Evolutionary conservation across 1,140 invertebrate species (phyloP), one percentile per base, ranked within the genome.

Genomic region (Magallana angulata): DNA sequence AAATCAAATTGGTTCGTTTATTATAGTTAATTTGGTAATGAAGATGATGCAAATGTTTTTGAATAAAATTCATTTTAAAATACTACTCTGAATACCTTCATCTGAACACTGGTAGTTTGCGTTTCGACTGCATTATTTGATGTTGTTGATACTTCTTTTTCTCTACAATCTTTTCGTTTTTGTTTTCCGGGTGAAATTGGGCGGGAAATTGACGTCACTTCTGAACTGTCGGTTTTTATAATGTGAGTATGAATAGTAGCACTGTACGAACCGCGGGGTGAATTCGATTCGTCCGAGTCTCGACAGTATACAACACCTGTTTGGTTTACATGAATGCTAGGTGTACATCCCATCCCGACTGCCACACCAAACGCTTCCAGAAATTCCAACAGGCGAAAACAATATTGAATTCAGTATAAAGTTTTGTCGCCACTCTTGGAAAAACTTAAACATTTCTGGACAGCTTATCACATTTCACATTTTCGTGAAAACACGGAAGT

Each of bases 281-380:
- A 92, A 84, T 92, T 93, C 18, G 93, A 92, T 18, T 93, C 92
- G 9, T 94, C 93, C 11, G 93, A 92, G 81, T 94, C 93, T 16
- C 92, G 92, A 88, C 93, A 94, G 86, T 94, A 93, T 0, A 94
- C 92, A 8, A 94, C 92, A 14, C 93, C 93, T 1, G 93, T 94
- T 86, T 94, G 93, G 80, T 92, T 93, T 11, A 94, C 92, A 86
- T 94, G 93, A 59, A 94, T 93, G 90, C 93, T 94, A 56, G 93
- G 93, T 11, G 92, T 94, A 85, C 93, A 94, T 87, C 93, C 93
- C 93, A 94, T 94, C 85, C 86, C 91, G 85, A 30, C 3, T 18
- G 60, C 60, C 12, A 16, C 5, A 16, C 60, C 12, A 7, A 16
- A 64, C 18, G 8, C 12, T 18, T 9, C 18, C 36, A 7, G 36